Conservation (phyloP, 2,888 invertebrate species). For the Coelopa pilipes region DNA sequence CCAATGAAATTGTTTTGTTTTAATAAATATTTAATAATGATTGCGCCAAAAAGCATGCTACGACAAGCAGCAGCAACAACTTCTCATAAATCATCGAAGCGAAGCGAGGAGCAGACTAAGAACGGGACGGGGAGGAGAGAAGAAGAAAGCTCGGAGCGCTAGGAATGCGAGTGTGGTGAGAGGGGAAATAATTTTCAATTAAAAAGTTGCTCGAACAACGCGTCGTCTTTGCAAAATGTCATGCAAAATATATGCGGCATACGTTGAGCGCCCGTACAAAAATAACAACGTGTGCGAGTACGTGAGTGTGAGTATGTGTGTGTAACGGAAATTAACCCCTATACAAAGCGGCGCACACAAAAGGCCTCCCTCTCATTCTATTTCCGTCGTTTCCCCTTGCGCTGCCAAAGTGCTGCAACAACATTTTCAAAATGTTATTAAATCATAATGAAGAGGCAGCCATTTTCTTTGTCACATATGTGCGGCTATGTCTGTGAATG, state of each 20-base stretch:
- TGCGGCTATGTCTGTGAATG: background rate
- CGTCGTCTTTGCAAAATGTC: conserved; percentile 13
- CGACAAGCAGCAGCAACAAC: background rate
- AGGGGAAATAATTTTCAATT: conserved; percentile 27
- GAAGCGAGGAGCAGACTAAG: background rate
- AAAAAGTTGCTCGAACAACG: background rate
- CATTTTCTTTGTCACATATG: too few species aligned
- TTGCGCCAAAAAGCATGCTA: conserved; percentile 25
- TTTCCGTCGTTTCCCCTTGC: conserved; percentile 6
- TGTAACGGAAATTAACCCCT: conserved; percentile 20
- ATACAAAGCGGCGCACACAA: conserved; percentile 16
- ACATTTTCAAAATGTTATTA: conserved; percentile 13
- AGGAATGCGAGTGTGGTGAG: too few species aligned
- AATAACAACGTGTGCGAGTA: background rate
- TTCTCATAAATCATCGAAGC: conserved; percentile 31
- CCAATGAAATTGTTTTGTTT: conserved; percentile 30
- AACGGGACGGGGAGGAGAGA: background rate
- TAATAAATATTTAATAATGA: conserved; percentile 36
- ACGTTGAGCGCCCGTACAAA: conserved; percentile 12
- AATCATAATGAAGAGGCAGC: conserved; percentile 2
- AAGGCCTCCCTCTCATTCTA: background rate
- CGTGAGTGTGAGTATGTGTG: conserved; percentile 3
- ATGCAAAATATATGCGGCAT: conserved; percentile 7
- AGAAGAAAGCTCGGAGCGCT: too few species aligned
- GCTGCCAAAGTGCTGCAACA: conserved; percentile 3